These are phyloP conservation scores for Lophius americanus DNA, from an alignment of 2,797 vertebrate genomes.

Conservation along the genomic window DNA sequence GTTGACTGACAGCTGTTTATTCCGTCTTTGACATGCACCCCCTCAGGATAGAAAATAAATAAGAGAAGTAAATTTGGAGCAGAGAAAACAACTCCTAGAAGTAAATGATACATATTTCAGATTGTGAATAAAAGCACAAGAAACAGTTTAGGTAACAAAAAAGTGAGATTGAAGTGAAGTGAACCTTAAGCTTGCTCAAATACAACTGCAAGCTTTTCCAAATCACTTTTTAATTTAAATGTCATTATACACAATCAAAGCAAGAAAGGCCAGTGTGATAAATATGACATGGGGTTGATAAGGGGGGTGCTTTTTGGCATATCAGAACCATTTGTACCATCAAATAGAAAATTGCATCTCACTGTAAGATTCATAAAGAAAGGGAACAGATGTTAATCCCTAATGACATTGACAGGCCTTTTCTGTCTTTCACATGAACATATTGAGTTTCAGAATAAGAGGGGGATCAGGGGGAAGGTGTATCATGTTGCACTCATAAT, in stretches of 20 bases:
- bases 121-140: background rate
- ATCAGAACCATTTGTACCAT: slow-evolving; percentile 80
- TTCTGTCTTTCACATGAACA: slow-evolving; percentile 81
- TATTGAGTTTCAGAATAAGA: slow-evolving; percentile 91
- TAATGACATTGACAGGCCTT: slow-evolving; percentile 84
- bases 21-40: slow-evolving; percentile 49
- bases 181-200: slow-evolving; percentile 13
- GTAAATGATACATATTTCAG: too few relatives aligned
- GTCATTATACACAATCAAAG: slow-evolving; percentile 42
- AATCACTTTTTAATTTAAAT: slow-evolving; percentile 32
- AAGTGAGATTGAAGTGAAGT: too few relatives aligned
- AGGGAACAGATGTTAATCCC: slow-evolving; percentile 82
- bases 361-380: slow-evolving; percentile 77
- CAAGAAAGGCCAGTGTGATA: slow-evolving; percentile 37
- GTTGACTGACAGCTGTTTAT: slow-evolving; percentile 71
- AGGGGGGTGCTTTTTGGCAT: slow-evolving; percentile 43
- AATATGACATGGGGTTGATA: slow-evolving; percentile 46
- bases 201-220: slow-evolving; percentile 17
- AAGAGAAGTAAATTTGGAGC: slow-evolving; percentile 35
- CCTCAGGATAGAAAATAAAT: slow-evolving; percentile 20
- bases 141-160: slow-evolving; percentile 2
- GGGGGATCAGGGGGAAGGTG: slow-evolving; percentile 91
- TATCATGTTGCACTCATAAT: slow-evolving; percentile 96
- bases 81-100: slow-evolving; percentile 9
- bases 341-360: slow-evolving; percentile 75